Percentiles rank a stretch among this genome's conserved stretches.
phyloP scores from a whole-genome alignment of 2,888 invertebrate species.

The Caenorhabditis uteleia region DNA sequence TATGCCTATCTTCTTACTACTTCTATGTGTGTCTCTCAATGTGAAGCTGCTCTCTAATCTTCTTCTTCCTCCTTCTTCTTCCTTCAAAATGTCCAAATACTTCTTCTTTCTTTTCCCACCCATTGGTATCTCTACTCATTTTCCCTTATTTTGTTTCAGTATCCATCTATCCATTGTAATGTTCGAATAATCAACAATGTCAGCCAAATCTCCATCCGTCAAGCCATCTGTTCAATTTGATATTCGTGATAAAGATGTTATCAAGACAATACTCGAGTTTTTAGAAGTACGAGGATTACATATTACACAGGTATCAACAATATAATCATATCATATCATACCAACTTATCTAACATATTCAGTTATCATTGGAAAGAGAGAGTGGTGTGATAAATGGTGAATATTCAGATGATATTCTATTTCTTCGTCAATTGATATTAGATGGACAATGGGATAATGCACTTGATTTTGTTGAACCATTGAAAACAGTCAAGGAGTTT shows the following conservation, averaged over 20 bases:
- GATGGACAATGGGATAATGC: conserved; percentile 99
- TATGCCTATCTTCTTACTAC: no score
- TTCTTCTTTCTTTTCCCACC: no score
- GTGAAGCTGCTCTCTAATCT: no score
- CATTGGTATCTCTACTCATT: no score
- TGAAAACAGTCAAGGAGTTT: conserved; percentile 80
- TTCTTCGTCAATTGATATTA: conserved; percentile 81
- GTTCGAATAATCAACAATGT: no score
- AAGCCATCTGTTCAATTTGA: conserved; percentile 52
- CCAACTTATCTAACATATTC: conserved; percentile 13
- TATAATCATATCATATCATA: no score
- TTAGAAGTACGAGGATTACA: conserved; percentile 83
- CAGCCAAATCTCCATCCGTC: no score
- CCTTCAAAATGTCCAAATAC: no score
- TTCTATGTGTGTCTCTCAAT: no score
- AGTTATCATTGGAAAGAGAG: conserved; percentile 81
- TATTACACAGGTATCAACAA: conserved; percentile 84
- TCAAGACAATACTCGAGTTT: conserved; percentile 75
- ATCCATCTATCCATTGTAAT: no score
- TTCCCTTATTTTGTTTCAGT: no score
- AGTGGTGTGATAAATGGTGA: conserved; percentile 92
- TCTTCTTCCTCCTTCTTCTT: no score
- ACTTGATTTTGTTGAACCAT: conserved; percentile 90
- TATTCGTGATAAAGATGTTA: conserved; percentile 71
- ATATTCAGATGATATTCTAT: conserved; percentile 90